These are phyloP conservation scores for Lucinisca nassula DNA, from an alignment of 2,888 invertebrate species.

Conservation along the genomic window DNA sequence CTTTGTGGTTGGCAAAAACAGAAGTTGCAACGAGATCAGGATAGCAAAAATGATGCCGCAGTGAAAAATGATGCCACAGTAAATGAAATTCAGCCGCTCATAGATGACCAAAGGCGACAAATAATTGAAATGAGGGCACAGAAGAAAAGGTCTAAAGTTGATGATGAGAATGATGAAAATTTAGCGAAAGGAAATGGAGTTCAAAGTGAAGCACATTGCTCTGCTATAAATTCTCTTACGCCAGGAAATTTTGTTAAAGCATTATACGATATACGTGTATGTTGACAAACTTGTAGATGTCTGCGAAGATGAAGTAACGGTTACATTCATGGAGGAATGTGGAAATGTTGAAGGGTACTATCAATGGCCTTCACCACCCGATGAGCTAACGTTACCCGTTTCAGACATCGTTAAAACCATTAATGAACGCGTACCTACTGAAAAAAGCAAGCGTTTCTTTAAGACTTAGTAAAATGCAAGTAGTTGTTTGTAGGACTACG, in stretches of 20 bases:
- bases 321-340: conserved; percentile 47
- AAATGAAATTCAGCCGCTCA: background rate
- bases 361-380: conserved; percentile 27
- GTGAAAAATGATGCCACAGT: background rate
- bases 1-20: background rate
- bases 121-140: background rate
- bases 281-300: conserved; percentile 33
- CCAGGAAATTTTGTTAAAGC: conserved; percentile 25
- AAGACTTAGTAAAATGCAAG: no score
- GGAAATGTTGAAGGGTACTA: conserved; percentile 29
- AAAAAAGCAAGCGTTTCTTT: no score
- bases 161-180: background rate
- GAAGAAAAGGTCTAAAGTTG: background rate
- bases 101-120: background rate
- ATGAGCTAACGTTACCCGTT: background rate
- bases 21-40: background rate
- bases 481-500: no score
- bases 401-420: background rate
- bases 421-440: background rate
- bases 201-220: background rate
- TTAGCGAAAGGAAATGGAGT: background rate
- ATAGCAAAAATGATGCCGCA: background rate
- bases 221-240: background rate
- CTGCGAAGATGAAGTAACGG: conserved; percentile 28
- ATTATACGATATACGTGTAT: conserved; percentile 30